These are phyloP conservation scores for Rutilus rutilus DNA, from an alignment of 2,113 vertebrate species.

Conservation along the genomic window DNA sequence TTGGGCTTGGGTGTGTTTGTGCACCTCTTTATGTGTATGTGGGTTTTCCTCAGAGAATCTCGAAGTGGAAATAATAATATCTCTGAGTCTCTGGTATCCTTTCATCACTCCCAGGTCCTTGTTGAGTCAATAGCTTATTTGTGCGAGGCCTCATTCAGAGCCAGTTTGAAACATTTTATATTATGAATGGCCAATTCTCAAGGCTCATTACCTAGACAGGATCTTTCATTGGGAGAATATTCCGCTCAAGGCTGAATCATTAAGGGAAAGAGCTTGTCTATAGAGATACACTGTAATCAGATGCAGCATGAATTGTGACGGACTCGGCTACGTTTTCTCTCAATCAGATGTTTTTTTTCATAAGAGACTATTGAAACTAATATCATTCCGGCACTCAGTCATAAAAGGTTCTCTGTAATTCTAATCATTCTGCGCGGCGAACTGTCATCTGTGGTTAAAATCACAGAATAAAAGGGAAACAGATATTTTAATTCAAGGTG, in stretches of 20 bases:
- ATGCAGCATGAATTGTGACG: conserved; percentile 42
- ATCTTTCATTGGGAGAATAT: conserved; percentile 48
- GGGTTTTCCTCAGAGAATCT: conserved; percentile 44
- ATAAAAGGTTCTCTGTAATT: conserved; percentile 24
- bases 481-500: conserved; percentile 4
- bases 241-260: conserved; percentile 45
- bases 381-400: conserved; percentile 16
- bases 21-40: conserved; percentile 10
- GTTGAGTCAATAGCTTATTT: conserved; percentile 56
- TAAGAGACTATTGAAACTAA: conserved; percentile 21
- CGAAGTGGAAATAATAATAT: conserved; percentile 53
- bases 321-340: conserved; percentile 24
- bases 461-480: not conserved
- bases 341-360: conserved; percentile 43
- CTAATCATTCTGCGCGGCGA: not conserved
- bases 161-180: conserved; percentile 44
- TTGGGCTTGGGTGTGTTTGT: not conserved
- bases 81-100: conserved; percentile 41
- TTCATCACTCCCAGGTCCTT: conserved; percentile 57
- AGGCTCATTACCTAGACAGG: conserved; percentile 52
- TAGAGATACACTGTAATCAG: conserved; percentile 44
- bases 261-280: conserved; percentile 45
- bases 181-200: conserved; percentile 51
- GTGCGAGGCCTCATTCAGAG: conserved; percentile 26
- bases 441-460: conserved; percentile 24